These are phyloP conservation scores for Sipha flava DNA, from an alignment of 1,140 invertebrate species.

Conservation along the genomic window DNA sequence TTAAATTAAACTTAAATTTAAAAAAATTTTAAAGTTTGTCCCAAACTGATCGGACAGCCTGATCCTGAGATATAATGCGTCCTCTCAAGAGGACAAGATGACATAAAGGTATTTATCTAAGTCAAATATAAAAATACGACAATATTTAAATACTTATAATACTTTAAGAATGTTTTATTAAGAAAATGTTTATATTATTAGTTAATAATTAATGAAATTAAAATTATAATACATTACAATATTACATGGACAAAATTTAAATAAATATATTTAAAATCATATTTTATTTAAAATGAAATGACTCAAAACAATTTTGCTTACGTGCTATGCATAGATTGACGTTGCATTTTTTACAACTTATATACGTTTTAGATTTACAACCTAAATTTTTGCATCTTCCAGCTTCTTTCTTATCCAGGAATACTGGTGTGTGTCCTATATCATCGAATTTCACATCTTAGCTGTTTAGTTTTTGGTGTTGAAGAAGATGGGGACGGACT, in stretches of 20 bases:
- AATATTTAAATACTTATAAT: neutral
- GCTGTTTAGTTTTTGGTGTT: too few relatives aligned
- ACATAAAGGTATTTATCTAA: neutral
- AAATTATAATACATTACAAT: neutral
- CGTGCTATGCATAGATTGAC: neutral
- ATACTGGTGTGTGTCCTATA: neutral
- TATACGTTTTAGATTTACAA: neutral
- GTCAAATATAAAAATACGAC: neutral
- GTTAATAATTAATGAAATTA: neutral
- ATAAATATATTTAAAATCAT: neutral
- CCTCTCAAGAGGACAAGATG: neutral
- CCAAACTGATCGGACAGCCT: neutral
- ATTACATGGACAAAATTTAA: neutral
- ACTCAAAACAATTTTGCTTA: neutral
- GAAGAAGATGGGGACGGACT: too few relatives aligned
- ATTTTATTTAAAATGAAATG: neutral
- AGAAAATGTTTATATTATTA: neutral
- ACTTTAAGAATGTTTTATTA: neutral
- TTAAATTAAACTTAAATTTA: neutral
- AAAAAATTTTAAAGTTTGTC: neutral
- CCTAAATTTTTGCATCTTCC: neutral
- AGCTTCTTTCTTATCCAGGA: neutral
- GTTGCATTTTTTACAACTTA: neutral
- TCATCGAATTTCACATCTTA: neutral
- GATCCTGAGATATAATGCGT: conserved; percentile 7